Evolutionary conservation across 2,888 invertebrate genomes (phyloP), one percentile per base, ranked within the genome.

Genomic region (Gnatocerus cornutus): DNA sequence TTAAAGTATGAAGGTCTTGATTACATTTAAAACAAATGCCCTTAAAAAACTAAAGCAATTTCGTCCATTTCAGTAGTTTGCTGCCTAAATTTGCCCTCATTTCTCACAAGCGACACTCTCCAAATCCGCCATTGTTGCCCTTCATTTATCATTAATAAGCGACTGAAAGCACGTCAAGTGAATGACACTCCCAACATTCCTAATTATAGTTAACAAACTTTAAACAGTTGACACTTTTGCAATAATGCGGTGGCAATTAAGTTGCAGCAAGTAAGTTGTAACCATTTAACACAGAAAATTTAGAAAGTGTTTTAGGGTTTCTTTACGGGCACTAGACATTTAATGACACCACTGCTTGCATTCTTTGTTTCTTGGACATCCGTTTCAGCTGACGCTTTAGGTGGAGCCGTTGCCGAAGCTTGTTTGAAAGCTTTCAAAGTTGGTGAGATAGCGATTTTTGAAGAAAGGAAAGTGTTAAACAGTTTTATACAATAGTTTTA

Each of bases 191-290:
- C 3, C 29, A n/a, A 29, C 48, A 29, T 21, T 29, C 7, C 59
- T 59, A 59, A 45, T 46, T 46, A 59, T 16, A 59, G 46, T 30
- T 58, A 58, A 58, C 58, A 41, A 58, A 58, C 43, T 58, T 41
- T 41, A 58, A 58, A 58, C 58, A 41, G 41, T 58, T 58, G 58
- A 58, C 58, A 58, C 43, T 58, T 58, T 58, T 58, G 58, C 58
- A 58, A 58, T 58, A 58, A 58, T 58, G 43, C 43, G 43, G 41
- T 43, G 27, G 43, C 58, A 58, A 58, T 56, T 56, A 39, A 14
- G 43, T 56, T 1, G 43, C 21, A 43, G 14, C 14, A 33, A 16
- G 10, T n/a, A 13, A 7, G 27, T 27, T n/a, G n/a, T 12, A 39
- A 21, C 55, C 55, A 10, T 58, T 12, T 41, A 29, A 41, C 41